Percentiles rank a stretch among this genome's conserved stretches.
These are phyloP conservation scores for Thunnus albacares DNA, from an alignment of 2,797 vertebrate species.

Conservation along the genomic window DNA sequence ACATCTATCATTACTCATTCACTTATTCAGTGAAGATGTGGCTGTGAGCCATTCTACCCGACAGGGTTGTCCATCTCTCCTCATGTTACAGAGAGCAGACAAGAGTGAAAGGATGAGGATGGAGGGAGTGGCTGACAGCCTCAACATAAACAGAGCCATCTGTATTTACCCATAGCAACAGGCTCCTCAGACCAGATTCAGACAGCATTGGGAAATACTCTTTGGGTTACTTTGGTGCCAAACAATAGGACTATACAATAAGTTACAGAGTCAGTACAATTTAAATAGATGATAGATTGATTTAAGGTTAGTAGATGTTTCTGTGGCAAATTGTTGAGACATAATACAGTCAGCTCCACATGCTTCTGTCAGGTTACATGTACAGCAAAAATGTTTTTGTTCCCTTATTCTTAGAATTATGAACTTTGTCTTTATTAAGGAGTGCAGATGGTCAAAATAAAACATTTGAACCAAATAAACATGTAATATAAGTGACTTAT, in stretches of 20 bases:
- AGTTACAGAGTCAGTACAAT: constrained; percentile 33
- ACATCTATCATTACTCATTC: constrained; percentile 57
- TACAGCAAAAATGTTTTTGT: neutral
- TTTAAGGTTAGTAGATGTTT: constrained; percentile 14
- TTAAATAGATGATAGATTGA: constrained; percentile 5
- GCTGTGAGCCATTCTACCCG: constrained; percentile 60
- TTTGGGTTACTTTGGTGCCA: constrained; percentile 29
- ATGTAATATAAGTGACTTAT: neutral
- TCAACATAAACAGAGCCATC: constrained; percentile 45
- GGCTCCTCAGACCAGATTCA: neutral
- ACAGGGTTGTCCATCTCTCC: constrained; percentile 61
- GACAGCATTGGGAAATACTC: constrained; percentile 12
- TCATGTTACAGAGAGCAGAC: constrained; percentile 40
- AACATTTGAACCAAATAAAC: neutral
- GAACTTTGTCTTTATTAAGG: neutral
- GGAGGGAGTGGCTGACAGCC: constrained; percentile 41
- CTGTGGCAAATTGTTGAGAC: neutral
- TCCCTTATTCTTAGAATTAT: no score
- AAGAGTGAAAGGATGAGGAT: constrained; percentile 40
- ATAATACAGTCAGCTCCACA: neutral
- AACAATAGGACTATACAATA: constrained; percentile 11
- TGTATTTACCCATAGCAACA: constrained; percentile 45
- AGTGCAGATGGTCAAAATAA: neutral
- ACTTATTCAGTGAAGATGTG: constrained; percentile 47
- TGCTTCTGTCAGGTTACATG: neutral